These are phyloP conservation scores for Hesperia comma DNA, from an alignment of 2,888 invertebrate species.

Conservation along the genomic window DNA sequence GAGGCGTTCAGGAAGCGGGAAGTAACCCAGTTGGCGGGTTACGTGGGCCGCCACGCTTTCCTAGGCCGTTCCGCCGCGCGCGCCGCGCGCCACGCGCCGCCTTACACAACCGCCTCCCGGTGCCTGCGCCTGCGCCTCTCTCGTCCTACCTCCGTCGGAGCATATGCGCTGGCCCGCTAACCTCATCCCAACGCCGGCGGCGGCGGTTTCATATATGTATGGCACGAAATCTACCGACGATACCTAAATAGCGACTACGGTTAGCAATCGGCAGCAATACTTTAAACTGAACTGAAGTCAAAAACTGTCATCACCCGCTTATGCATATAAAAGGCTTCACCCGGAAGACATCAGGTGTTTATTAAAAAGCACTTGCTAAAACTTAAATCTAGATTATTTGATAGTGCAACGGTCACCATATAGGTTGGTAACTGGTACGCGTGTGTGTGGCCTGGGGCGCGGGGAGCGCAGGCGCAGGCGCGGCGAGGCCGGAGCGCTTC, in stretches of 20 bases:
- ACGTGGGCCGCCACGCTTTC: conserved; percentile 66
- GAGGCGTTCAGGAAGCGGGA: conserved; percentile 67
- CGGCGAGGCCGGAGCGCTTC: conserved; percentile 40
- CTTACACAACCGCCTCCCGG: conserved; percentile 38
- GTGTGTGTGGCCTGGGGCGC: too few species aligned
- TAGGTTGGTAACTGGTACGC: too few species aligned
- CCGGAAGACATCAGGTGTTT: too few species aligned
- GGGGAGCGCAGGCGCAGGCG: conserved; percentile 4
- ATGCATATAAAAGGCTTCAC: too few species aligned
- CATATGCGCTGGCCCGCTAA: background rate
- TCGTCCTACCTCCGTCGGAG: background rate
- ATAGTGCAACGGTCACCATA: background rate
- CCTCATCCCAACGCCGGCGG: too few species aligned
- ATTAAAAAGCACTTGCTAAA: too few species aligned
- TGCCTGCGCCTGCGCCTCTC: conserved; percentile 1
- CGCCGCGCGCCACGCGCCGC: conserved; percentile 45
- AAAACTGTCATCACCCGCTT: too few species aligned
- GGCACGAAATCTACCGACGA: too few species aligned
- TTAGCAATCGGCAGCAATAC: too few species aligned
- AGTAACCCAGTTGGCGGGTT: conserved; percentile 70
- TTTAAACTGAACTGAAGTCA: too few species aligned
- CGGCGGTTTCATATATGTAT: too few species aligned
- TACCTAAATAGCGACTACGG: too few species aligned
- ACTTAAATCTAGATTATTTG: background rate
- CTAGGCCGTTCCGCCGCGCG: conserved; percentile 59